Evolutionary conservation across 2,113 vertebrate species (phyloP).

Genomic region (Hyaena hyaena): DNA sequence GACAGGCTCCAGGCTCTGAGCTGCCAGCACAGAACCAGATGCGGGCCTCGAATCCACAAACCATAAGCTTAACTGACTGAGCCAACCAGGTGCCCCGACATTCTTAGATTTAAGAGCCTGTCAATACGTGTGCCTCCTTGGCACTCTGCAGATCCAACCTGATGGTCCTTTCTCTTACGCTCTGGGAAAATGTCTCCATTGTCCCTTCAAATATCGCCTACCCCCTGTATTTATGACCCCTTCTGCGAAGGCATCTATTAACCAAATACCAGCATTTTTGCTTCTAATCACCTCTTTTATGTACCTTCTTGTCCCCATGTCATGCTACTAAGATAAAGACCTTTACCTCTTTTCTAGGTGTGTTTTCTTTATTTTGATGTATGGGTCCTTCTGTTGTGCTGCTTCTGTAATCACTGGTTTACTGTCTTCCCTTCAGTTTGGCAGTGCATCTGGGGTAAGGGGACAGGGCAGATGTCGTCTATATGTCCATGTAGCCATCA

Average conservation of each 20-base stretch:
- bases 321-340: not conserved
- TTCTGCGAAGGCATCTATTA: not conserved
- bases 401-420: too few relatives aligned
- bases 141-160: not conserved
- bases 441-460: not conserved
- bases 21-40: too few relatives aligned
- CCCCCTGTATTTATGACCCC: not conserved
- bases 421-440: not conserved
- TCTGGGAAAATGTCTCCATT: not conserved
- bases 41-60: too few relatives aligned
- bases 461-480: not conserved
- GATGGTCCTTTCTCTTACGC: not conserved
- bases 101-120: not conserved
- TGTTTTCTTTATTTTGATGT: not conserved
- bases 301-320: not conserved
- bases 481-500: not conserved
- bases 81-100: not conserved
- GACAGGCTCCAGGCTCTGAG: too few relatives aligned
- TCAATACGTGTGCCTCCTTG: not conserved
- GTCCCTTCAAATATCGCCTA: not conserved
- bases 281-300: not conserved
- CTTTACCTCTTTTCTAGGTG: not conserved
- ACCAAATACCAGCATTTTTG: not conserved
- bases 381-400: not conserved
- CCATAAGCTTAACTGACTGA: too few relatives aligned